phyloP scores from a whole-genome alignment of 2,113 vertebrate species.

The Astatoreochromis straeleni region DNA sequence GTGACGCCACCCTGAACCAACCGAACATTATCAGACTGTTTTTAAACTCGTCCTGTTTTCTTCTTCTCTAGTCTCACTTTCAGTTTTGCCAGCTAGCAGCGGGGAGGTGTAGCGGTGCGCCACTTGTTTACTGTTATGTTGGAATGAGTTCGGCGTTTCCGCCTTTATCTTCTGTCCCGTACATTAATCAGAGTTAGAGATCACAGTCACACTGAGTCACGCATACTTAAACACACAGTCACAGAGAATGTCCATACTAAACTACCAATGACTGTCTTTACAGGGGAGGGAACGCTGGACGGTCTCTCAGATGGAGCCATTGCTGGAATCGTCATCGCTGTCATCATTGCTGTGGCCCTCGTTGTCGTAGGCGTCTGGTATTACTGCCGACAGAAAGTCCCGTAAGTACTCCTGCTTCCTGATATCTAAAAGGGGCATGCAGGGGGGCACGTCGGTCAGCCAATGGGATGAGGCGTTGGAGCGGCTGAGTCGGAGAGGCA shows the following conservation, averaged over 20 bases:
- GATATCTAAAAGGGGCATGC: neutral
- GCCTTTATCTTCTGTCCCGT: neutral
- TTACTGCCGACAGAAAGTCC: conserved; percentile 48
- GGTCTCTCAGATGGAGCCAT: conserved; percentile 66
- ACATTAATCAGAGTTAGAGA: neutral
- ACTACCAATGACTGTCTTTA: neutral
- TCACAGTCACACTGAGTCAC: neutral
- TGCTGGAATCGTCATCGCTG: conserved; percentile 69
- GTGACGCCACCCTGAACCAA: neutral
- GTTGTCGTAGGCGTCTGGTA: conserved; percentile 10
- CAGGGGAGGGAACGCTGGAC: conserved; percentile 24
- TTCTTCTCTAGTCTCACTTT: neutral
- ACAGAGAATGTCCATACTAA: neutral
- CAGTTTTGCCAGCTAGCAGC: neutral
- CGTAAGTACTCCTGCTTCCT: conserved; percentile 57
- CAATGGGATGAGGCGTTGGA: neutral
- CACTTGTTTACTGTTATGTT: accelerated
- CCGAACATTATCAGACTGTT: neutral
- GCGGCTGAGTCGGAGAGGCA: neutral
- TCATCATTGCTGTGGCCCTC: conserved; percentile 30
- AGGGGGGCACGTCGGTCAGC: neutral
- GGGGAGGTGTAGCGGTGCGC: too few species aligned
- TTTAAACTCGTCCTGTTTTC: neutral
- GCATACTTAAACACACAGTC: neutral
- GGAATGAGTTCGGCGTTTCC: neutral